These are phyloP conservation scores for Catostomus latipinnis DNA, from an alignment of 2,797 vertebrate genomes.

Conservation along the genomic window DNA sequence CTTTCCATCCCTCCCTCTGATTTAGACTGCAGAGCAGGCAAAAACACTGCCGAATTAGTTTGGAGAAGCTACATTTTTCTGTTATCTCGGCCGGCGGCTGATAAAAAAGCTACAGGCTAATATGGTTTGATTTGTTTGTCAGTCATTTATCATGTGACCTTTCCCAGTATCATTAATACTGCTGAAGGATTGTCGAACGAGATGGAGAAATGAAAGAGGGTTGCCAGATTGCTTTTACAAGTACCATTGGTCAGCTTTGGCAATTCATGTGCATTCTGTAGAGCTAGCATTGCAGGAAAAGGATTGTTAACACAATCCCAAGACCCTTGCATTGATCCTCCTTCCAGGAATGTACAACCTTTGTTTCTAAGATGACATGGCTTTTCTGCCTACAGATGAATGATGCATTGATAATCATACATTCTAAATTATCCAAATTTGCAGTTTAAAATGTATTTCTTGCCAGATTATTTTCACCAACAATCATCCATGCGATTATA, in stretches of 20 bases:
- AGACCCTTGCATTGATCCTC: slow-evolving; percentile 81
- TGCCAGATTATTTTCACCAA: slow-evolving; percentile 80
- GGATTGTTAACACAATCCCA: slow-evolving; percentile 91
- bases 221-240: slow-evolving; percentile 93
- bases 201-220: slow-evolving; percentile 80
- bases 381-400: too few relatives aligned
- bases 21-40: slow-evolving; percentile 84
- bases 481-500: too few relatives aligned
- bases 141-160: slow-evolving; percentile 98
- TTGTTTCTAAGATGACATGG: slow-evolving; percentile 76
- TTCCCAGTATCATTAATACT: slow-evolving; percentile 94
- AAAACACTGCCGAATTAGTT: slow-evolving; percentile 89
- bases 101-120: slow-evolving; percentile 93
- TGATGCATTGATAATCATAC: too few relatives aligned
- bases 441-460: slow-evolving; percentile 81
- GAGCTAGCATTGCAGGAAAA: slow-evolving; percentile 79
- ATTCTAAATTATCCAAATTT: slow-evolving; percentile 24
- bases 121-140: slow-evolving; percentile 96
- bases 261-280: slow-evolving; percentile 93
- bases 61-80: slow-evolving; percentile 86
- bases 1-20: slow-evolving; percentile 64
- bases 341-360: slow-evolving; percentile 85
- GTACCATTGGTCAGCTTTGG: slow-evolving; percentile 95
- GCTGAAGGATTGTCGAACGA: slow-evolving; percentile 81
- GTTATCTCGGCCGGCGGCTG: slow-evolving; percentile 86